Conservation (phyloP, 2,888 invertebrate species). For the Heliconius aoede region DNA sequence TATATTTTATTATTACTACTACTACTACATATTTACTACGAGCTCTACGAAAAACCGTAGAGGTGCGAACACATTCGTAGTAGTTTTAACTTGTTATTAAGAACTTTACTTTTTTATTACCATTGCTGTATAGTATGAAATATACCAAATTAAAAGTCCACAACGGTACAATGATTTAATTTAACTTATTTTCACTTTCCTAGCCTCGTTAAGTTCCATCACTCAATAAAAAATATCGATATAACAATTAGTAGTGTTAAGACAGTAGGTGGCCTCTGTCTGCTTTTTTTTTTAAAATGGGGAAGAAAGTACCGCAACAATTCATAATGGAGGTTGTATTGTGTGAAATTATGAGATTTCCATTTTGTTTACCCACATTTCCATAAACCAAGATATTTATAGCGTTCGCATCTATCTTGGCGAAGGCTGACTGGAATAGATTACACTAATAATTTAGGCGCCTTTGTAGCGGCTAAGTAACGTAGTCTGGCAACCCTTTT, state of each 20-base stretch:
- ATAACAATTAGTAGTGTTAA: too few species aligned
- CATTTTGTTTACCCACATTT: conserved; percentile 26
- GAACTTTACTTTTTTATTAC: not conserved
- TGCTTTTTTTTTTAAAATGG: not conserved
- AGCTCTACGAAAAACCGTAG: conserved; percentile 28
- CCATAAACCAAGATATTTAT: conserved; percentile 26
- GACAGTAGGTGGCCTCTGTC: too few species aligned
- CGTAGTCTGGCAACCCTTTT: not conserved
- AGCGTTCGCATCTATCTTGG: conserved; percentile 21
- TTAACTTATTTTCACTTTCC: too few species aligned
- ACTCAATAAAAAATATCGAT: too few species aligned
- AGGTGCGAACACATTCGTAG: not conserved
- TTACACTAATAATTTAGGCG: conserved; percentile 15
- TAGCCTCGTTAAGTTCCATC: too few species aligned
- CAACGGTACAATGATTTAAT: too few species aligned
- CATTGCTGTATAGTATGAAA: too few species aligned
- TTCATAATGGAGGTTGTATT: not conserved
- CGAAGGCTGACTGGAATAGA: conserved; percentile 14
- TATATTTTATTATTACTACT: not conserved
- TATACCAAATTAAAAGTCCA: too few species aligned
- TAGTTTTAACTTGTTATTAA: not conserved
- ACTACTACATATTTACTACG: conserved; percentile 26
- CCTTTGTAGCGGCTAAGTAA: conserved; percentile 9
- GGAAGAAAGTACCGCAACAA: not conserved
- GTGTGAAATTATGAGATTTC: not conserved